Conservation (phyloP, 2,113 vertebrate species). For the Neotoma lepida region DNA sequence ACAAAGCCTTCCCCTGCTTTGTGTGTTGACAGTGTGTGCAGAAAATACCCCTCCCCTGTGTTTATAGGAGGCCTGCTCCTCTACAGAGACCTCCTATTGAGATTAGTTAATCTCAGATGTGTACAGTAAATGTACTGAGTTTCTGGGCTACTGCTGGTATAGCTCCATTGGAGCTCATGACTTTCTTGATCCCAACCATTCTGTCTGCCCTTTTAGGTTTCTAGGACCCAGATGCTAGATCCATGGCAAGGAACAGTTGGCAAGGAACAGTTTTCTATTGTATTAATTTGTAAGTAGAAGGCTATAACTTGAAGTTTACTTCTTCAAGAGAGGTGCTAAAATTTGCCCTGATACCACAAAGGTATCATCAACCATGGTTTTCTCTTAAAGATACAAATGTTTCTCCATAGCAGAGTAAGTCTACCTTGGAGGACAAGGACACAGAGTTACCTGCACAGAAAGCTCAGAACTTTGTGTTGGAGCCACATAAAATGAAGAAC, state of each 20-base stretch:
- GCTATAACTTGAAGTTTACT: not conserved
- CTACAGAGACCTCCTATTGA: not conserved
- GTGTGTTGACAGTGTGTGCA: not conserved
- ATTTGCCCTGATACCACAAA: conserved; percentile 17
- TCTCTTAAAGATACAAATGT: not conserved
- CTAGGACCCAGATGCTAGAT: not conserved
- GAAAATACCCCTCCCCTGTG: not conserved
- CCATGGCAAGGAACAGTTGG: no score
- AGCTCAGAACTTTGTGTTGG: not conserved
- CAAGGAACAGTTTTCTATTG: not conserved
- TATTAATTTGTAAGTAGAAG: not conserved
- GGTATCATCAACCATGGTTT: not conserved
- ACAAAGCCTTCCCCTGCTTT: not conserved
- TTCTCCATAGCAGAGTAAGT: not conserved
- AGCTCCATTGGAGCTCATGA: not conserved
- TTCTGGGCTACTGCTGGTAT: not conserved
- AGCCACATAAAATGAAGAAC: not conserved
- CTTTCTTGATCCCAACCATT: not conserved
- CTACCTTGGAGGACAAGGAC: not conserved
- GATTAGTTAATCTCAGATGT: not conserved
- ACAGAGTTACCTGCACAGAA: not conserved
- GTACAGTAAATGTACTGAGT: not conserved
- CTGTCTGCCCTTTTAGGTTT: not conserved
- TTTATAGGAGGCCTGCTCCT: not conserved
- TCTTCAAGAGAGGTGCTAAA: not conserved